Base-by-base conservation (phyloP, 53 echinoderm and acorn worm species). In the Astropecten irregularis region DNA sequence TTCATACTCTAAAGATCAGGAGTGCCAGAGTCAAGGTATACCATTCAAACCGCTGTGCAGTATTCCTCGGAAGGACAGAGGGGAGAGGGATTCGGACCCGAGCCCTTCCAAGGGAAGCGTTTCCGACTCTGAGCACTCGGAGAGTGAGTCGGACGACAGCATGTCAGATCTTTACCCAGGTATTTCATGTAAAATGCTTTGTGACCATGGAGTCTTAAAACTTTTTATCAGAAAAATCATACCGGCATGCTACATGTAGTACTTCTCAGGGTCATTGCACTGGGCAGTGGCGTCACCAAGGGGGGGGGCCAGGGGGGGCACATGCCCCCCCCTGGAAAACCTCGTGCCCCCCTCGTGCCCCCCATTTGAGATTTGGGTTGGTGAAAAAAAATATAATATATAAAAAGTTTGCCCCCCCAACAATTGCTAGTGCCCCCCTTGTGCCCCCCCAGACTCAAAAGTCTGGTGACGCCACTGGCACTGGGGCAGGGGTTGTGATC, bases 131-230 rank as follows among this genome's bases (percentile, higher is more conserved):
- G 82, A 88, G 34, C 74, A 73, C 42, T 84, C 85, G 8, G 90
- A 88, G 7, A 62, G 21, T 16, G 88, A 88, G 39, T 79, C 88
- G 0, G 90, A 68, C 4, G 93, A 93, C 69, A 93, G 90, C 61
- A 71, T 93, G 69, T 88, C 90, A 71, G 93, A 93, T 73, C 85
- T 93, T 26, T 93, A 90, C 39, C 93, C 93, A 63, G 72, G 93
- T 93, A 70, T 18, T 21, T 33, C 0, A n/a, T n/a, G n/a, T n/a
- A n/a, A n/a, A n/a, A n/a, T n/a, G n/a, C n/a, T n/a, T n/a, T n/a
- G n/a, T n/a, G n/a, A n/a, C n/a, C n/a, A n/a, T n/a, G n/a, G n/a
- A n/a, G n/a, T n/a, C n/a, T n/a, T n/a, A n/a, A n/a, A n/a, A n/a
- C n/a, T n/a, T n/a, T n/a, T n/a, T n/a, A n/a, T n/a, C n/a, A n/a